A percentile compares a stretch with the other conserved stretches of the same genome.
Evolutionary conservation across 2,113 vertebrate genomes (phyloP).

Genomic region (Anarrhichthys ocellatus): DNA sequence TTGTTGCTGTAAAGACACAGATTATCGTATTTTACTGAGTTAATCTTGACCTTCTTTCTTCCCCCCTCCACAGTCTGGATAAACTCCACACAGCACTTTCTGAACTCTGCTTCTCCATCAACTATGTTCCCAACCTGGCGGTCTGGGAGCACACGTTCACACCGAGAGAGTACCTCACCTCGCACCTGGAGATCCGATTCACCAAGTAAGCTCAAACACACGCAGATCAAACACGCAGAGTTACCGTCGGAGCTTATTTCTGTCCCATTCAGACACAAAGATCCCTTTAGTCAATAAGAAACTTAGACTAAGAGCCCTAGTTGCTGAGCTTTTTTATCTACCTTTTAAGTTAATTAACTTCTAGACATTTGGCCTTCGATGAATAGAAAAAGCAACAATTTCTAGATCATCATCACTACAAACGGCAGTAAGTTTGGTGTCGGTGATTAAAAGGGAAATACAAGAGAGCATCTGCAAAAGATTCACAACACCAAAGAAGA

Average conservation of each 20-base stretch:
- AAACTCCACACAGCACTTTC: constrained; percentile 99
- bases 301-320: background rate
- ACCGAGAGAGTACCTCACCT: constrained; percentile 97
- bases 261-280: background rate
- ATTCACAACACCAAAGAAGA: background rate
- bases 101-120: constrained; percentile 99
- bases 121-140: constrained; percentile 97
- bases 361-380: too few species aligned
- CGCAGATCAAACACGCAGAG: background rate
- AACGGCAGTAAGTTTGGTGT: background rate
- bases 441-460: background rate
- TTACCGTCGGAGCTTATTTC: background rate
- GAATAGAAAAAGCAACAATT: background rate
- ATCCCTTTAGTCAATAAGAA: background rate
- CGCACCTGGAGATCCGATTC: constrained; percentile 99
- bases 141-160: constrained; percentile 99
- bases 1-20: background rate
- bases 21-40: background rate
- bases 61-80: constrained; percentile 87
- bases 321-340: background rate
- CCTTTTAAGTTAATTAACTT: background rate
- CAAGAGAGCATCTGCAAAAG: background rate
- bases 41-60: background rate
- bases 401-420: background rate
- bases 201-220: constrained; percentile 91